These are phyloP conservation scores for Leptinotarsa haldemani DNA, from an alignment of 2,888 invertebrate genomes.

Conservation along the genomic window DNA sequence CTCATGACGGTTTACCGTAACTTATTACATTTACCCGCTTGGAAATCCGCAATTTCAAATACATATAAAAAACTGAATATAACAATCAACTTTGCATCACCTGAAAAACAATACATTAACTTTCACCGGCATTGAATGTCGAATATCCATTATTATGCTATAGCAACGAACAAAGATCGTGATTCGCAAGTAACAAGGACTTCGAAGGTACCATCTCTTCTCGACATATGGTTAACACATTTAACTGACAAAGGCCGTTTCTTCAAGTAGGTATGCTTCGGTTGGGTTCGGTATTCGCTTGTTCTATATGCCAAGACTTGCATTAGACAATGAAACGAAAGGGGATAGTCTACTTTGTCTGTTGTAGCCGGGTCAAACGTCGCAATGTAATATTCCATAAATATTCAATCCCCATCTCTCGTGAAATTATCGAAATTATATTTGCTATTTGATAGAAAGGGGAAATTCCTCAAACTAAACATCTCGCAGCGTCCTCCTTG, in stretches of 20 bases:
- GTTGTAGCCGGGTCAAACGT: too few relatives aligned
- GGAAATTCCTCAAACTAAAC: too few relatives aligned
- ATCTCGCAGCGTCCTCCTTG: too few relatives aligned
- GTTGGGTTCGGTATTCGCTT: background rate
- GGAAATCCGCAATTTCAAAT: too few relatives aligned
- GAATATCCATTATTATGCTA: background rate
- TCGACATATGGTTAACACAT: background rate
- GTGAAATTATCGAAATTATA: too few relatives aligned
- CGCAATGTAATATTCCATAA: too few relatives aligned
- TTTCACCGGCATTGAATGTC: constrained; percentile 9
- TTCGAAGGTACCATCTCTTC: background rate
- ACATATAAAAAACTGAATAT: background rate
- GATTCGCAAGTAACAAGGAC: background rate
- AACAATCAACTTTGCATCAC: background rate
- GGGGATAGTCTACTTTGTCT: too few relatives aligned
- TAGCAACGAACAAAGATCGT: background rate
- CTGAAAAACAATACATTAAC: background rate
- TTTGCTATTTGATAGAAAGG: too few relatives aligned
- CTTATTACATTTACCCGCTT: too few relatives aligned
- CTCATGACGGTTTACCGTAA: too few relatives aligned
- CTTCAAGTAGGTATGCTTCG: background rate
- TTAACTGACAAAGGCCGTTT: background rate
- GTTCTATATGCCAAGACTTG: background rate
- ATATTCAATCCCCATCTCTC: too few relatives aligned
- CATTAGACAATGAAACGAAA: too few relatives aligned